phyloP scores from a whole-genome alignment of 2,113 vertebrate species.

The Trachemys scripta region DNA sequence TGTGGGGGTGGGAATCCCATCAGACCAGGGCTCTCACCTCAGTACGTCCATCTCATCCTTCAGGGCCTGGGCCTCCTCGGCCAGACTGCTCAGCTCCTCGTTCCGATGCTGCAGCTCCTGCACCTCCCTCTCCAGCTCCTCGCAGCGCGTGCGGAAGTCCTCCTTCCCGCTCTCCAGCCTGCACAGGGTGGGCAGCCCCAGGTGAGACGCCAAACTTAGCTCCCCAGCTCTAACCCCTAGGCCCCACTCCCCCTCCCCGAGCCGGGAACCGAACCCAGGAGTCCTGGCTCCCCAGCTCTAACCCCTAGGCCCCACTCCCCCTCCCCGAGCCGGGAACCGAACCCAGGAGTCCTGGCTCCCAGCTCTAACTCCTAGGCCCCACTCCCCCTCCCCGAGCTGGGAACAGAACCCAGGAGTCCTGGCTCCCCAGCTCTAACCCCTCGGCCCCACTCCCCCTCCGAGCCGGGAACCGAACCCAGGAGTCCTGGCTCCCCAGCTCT shows the following conservation, averaged over 20 bases:
- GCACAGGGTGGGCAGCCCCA: background rate
- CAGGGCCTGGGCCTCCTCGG: conserved; percentile 88
- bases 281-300: background rate
- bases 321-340: background rate
- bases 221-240: background rate
- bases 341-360: background rate
- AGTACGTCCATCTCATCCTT: conserved; percentile 95
- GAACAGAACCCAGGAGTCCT: too few relatives aligned
- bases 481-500: too few relatives aligned
- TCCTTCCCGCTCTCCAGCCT: conserved; percentile 89
- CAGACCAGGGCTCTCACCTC: conserved; percentile 76
- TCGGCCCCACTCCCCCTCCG: too few relatives aligned
- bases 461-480: too few relatives aligned
- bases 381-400: rapidly evolving
- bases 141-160: conserved; percentile 80
- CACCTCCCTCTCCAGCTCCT: conserved; percentile 84
- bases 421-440: too few relatives aligned
- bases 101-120: conserved; percentile 85
- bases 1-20: background rate
- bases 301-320: background rate
- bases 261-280: too few relatives aligned
- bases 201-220: background rate
- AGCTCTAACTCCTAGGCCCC: background rate
- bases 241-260: background rate
- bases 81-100: conserved; percentile 89